Percentiles rank a stretch among this genome's conserved stretches.
Conservation (phyloP, 2,113 vertebrate genomes). For the Crotalus horridus region DNA sequence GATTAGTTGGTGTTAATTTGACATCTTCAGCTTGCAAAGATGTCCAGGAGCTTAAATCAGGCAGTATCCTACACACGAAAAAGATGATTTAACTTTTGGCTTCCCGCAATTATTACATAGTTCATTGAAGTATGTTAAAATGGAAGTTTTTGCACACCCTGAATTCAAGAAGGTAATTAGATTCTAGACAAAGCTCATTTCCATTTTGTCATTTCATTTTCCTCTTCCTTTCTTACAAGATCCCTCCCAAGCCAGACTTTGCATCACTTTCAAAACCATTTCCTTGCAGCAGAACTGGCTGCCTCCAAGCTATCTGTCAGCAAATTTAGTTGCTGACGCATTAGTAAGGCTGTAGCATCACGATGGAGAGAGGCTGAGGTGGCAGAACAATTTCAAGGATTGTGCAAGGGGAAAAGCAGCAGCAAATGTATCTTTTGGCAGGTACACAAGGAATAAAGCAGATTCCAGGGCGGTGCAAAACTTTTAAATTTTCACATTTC, state of each 20-base stretch:
- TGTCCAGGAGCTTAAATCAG: neutral
- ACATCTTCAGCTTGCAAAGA: neutral
- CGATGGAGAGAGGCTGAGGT: neutral
- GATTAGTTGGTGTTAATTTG: neutral
- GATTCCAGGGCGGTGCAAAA: no score
- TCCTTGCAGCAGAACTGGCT: neutral
- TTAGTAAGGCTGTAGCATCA: neutral
- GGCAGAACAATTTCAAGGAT: neutral
- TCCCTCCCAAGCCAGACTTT: neutral
- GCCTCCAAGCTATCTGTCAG: neutral
- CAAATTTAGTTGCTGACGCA: slow-evolving; percentile 6
- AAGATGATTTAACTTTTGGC: neutral
- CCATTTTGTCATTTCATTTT: neutral
- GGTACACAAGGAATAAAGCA: no score
- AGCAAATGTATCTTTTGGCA: neutral
- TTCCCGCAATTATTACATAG: neutral
- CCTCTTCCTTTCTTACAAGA: neutral
- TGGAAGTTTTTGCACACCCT: neutral
- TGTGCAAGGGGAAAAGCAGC: neutral
- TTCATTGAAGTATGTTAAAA: neutral
- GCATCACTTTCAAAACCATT: neutral
- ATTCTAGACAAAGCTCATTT: neutral
- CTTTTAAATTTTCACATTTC: neutral
- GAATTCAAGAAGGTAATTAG: neutral
- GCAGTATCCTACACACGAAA: neutral